Evolutionary conservation across 2,113 vertebrate species (phyloP).

Genomic region (Raja brachyura): DNA sequence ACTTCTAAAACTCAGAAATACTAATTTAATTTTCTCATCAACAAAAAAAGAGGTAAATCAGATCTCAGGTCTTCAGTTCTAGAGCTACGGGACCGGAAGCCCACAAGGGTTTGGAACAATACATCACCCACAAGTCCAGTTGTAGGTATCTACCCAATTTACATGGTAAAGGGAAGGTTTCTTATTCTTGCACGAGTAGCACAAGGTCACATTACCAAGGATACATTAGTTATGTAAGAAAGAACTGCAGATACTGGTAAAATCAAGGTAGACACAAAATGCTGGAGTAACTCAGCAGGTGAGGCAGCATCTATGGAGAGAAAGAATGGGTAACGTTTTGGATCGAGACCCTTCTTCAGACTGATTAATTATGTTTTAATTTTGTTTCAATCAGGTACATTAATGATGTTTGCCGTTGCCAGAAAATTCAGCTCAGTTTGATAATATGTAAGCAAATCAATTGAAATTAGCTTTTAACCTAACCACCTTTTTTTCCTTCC

Average conservation of each 20-base stretch:
- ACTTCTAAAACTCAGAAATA: constrained; percentile 65
- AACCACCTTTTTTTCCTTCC: neutral
- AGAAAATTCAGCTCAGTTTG: neutral
- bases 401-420: neutral
- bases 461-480: neutral
- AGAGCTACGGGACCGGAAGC: neutral
- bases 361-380: too few relatives aligned
- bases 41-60: neutral
- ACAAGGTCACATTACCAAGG: neutral
- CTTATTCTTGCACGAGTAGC: neutral
- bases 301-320: too few relatives aligned
- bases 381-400: neutral
- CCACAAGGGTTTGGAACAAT: too few relatives aligned
- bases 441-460: neutral
- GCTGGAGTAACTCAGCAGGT: too few relatives aligned
- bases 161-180: neutral
- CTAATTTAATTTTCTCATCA: constrained; percentile 60
- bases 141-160: neutral
- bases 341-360: too few relatives aligned
- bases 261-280: too few relatives aligned
- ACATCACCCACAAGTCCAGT: neutral
- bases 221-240: neutral
- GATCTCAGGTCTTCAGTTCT: neutral
- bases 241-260: too few relatives aligned
- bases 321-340: too few relatives aligned